Evolutionary conservation across 2,888 invertebrate species (phyloP).

Genomic region (Drosophila subquinaria): DNA sequence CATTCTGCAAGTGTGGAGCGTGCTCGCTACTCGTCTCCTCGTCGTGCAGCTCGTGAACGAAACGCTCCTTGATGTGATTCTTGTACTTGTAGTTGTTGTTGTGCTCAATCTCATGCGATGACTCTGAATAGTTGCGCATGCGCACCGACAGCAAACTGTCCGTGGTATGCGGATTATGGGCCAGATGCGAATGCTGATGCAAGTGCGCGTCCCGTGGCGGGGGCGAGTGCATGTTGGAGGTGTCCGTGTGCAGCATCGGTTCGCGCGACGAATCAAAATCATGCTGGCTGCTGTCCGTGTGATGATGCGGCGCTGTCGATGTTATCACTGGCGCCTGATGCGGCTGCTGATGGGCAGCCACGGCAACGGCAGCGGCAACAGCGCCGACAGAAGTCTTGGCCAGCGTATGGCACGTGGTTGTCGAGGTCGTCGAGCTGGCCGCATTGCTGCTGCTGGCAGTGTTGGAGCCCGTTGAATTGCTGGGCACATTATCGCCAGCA

Average conservation of each 20-base stretch:
- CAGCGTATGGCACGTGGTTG: conserved; percentile 50
- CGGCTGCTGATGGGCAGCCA: conserved; percentile 79
- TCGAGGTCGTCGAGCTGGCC: conserved; percentile 67
- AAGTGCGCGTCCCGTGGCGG: conserved; percentile 79
- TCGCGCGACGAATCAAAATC: conserved; percentile 85
- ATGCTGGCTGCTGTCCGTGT: conserved; percentile 85
- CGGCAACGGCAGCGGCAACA: conserved; percentile 56
- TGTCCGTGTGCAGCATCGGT: conserved; percentile 83
- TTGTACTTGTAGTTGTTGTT: conserved; percentile 94
- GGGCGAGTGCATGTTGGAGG: conserved; percentile 84
- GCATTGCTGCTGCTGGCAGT: conserved; percentile 59
- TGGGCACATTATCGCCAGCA: conserved; percentile 43
- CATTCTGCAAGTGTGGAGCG: conserved; percentile 82
- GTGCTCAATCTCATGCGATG: conserved; percentile 85
- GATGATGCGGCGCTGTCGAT: conserved; percentile 84
- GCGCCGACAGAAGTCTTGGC: conserved; percentile 48
- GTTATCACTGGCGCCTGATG: conserved; percentile 85
- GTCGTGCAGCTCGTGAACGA: conserved; percentile 87
- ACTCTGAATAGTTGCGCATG: conserved; percentile 85
- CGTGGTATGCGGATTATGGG: conserved; percentile 74
- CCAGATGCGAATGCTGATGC: conserved; percentile 65
- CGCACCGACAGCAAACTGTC: conserved; percentile 81
- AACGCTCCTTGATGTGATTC: conserved; percentile 96
- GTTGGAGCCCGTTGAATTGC: conserved; percentile 49
- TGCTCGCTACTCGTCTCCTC: conserved; percentile 86